Percentiles rank a stretch among this genome's conserved stretches.
These are phyloP conservation scores for Myoxocephalus aenaeus DNA, from an alignment of 2,797 vertebrate genomes.

Conservation along the genomic window DNA sequence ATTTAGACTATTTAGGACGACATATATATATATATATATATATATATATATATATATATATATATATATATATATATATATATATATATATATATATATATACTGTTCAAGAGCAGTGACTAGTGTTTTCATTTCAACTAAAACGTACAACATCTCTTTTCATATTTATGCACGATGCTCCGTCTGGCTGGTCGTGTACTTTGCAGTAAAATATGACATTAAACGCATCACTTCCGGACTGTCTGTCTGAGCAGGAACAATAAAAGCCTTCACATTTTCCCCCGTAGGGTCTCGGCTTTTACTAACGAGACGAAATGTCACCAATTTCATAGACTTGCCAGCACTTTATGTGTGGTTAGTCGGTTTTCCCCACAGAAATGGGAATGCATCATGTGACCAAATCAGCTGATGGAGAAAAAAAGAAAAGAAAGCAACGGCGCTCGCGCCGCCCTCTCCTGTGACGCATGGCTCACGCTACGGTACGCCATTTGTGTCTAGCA, in stretches of 20 bases:
- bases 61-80: too few species aligned
- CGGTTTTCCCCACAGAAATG: neutral
- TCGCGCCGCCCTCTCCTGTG: slow-evolving; percentile 61
- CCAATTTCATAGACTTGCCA: neutral
- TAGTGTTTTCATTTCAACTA: neutral
- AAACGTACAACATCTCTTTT: neutral
- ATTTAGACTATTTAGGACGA: neutral
- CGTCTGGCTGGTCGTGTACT: neutral
- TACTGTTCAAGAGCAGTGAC: neutral
- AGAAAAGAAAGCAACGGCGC: slow-evolving; percentile 5
- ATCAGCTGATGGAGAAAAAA: slow-evolving; percentile 42
- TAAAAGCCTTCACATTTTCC: neutral
- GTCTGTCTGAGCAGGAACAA: neutral
- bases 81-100: too few species aligned
- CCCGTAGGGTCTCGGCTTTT: neutral
- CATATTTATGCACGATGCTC: neutral
- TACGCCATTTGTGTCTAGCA: slow-evolving; percentile 93
- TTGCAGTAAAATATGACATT: neutral
- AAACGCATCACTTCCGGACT: neutral
- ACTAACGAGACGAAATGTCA: neutral
- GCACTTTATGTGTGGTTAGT: accelerated
- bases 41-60: too few species aligned
- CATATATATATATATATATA: too few species aligned
- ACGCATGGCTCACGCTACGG: slow-evolving; percentile 88
- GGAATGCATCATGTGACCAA: slow-evolving; percentile 40